Evolutionary conservation across 1,140 invertebrate genomes (phyloP), one percentile per base, ranked within the genome.

Genomic region (Euura lappo): DNA sequence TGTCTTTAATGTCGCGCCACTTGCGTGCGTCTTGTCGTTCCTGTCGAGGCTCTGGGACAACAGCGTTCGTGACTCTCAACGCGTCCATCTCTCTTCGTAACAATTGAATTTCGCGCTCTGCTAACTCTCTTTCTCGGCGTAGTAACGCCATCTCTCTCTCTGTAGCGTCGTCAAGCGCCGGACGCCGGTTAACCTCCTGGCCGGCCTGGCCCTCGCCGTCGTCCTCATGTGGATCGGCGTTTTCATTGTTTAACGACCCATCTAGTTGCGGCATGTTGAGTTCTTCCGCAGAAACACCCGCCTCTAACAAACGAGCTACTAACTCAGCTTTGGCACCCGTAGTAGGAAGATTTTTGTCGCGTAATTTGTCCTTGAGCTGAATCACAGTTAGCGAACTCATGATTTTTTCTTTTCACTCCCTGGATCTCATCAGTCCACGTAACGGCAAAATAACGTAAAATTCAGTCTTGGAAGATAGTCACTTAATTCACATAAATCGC

Each of bases 251-350:
- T 10, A 43, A 44, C 45, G 3, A 71, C 66, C 70, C 73, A 71
- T 43, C 68, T 68, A 11, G 11, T 64, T 72, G 67, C 45, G 43
- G 71, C 73, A 45, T 68, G 71, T 2, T 60, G 10, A 44, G 73
- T 68, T 28, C 28, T 28, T 28, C 28, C 28, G 28, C 28, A 28
- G 28, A 28, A 28, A 28, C 28, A 28, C 28, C 28, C 28, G 28
- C 28, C 28, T 28, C 28, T 28, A 28, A 28, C 65, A 71, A 74
- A 4, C 66, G 13, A 10, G 66, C 8, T 60, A 74, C 70, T 45
- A 68, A 45, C 69, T 74, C 73, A 47, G 70, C 66, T 64, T 72
- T 74, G 28, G 65, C 64, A 4, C 73, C 70, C 3, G 3, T n/a
- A 46, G 46, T 64, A 3, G 8, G 8, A n/a, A 72, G 11, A 71